Conservation (phyloP, 2,113 vertebrate species). For the Pollimyrus isidori region DNA sequence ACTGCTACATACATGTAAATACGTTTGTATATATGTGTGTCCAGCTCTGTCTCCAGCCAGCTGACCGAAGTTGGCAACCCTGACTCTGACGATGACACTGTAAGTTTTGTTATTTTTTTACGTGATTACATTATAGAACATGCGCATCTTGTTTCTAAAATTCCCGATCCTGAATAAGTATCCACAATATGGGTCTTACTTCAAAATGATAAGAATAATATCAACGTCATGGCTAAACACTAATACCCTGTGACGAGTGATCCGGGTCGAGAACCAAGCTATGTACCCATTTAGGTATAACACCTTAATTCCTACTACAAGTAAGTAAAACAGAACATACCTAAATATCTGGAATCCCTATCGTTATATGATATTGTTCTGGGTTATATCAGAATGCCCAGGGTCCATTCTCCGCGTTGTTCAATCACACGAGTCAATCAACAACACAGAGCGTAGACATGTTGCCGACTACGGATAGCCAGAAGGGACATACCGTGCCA, state of each 20-base stretch:
- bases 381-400: background rate
- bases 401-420: background rate
- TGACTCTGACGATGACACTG: background rate
- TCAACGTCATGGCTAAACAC: background rate
- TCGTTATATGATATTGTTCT: background rate
- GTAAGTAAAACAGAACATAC: background rate
- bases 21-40: background rate
- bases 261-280: background rate
- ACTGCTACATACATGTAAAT: background rate
- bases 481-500: background rate
- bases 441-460: background rate
- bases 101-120: background rate
- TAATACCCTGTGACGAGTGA: background rate
- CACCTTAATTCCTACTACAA: background rate
- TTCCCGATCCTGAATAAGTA: background rate
- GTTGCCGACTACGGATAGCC: conserved; percentile 22
- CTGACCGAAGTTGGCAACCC: background rate
- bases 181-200: background rate
- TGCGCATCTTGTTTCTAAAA: background rate
- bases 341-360: background rate
- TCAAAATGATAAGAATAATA: background rate
- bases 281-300: background rate
- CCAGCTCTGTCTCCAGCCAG: background rate
- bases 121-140: background rate
- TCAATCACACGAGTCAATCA: background rate